phyloP scores from a whole-genome alignment of 2,113 vertebrate genomes.

The Cyanoramphus novaezelandiae region DNA sequence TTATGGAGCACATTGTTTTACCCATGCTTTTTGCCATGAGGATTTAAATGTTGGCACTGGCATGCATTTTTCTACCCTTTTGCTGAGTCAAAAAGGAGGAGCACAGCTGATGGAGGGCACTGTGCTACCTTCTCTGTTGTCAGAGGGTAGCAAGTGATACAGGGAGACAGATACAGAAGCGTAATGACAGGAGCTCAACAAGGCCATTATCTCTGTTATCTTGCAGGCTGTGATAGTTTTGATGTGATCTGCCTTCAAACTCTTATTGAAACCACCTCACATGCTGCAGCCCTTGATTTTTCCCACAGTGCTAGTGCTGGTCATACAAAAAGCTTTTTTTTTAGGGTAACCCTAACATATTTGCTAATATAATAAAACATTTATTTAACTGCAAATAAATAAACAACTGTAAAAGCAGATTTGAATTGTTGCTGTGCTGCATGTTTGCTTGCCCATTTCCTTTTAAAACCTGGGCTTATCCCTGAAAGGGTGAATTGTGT shows the following conservation, averaged over 20 bases:
- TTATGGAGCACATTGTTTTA: background rate
- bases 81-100: fast-evolving
- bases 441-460: background rate
- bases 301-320: background rate
- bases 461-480: background rate
- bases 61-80: fast-evolving
- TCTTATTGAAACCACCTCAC: background rate
- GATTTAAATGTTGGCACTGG: fast-evolving
- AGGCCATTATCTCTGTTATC: background rate
- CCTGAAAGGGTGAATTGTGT: background rate
- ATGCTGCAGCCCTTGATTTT: background rate
- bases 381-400: background rate
- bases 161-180: background rate
- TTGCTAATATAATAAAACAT: background rate
- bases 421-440: background rate
- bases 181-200: fast-evolving
- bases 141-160: too few relatives aligned
- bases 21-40: fast-evolving
- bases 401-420: background rate
- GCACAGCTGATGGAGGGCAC: background rate
- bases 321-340: background rate
- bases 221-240: background rate
- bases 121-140: fast-evolving
- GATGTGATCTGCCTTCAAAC: background rate
- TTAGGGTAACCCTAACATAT: fast-evolving